phyloP scores from a whole-genome alignment of 2,797 vertebrate species.

The Corythornis leucogaster region DNA sequence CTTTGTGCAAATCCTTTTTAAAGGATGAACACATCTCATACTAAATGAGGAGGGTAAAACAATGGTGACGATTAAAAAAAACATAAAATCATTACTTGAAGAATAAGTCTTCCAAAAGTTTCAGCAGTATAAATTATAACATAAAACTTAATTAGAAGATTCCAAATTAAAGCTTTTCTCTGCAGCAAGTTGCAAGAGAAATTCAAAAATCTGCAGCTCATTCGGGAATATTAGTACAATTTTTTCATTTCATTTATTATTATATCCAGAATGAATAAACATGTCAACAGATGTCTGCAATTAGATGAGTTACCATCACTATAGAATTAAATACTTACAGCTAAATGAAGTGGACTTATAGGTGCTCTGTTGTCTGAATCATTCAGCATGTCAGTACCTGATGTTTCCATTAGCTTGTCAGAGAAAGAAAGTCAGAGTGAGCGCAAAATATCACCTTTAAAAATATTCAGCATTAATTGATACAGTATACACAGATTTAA shows the following conservation, averaged over 20 bases:
- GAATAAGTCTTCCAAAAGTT: neutral
- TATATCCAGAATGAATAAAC: neutral
- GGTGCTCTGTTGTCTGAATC: conserved; percentile 92
- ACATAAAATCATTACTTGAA: neutral
- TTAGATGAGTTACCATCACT: neutral
- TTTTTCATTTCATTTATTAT: neutral
- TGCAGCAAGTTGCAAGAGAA: neutral
- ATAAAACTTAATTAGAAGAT: neutral
- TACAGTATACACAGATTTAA: neutral
- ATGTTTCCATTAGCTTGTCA: conserved; percentile 95
- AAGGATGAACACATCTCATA: neutral
- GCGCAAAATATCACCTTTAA: neutral
- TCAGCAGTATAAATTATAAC: neutral
- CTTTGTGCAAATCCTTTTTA: neutral
- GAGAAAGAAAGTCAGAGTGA: conserved; percentile 50
- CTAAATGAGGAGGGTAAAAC: neutral
- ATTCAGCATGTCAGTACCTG: conserved; percentile 93
- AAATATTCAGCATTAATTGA: neutral
- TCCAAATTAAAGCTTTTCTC: neutral
- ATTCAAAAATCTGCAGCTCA: neutral
- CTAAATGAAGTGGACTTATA: conserved; percentile 95
- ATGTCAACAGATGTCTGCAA: neutral
- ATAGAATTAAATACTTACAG: conserved; percentile 84
- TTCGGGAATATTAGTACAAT: neutral
- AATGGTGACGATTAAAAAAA: neutral